Percentiles rank a stretch among this genome's conserved stretches.
These are phyloP conservation scores for Nothocercus nigrocapillus DNA, from an alignment of 2,113 vertebrate species.

Conservation along the genomic window DNA sequence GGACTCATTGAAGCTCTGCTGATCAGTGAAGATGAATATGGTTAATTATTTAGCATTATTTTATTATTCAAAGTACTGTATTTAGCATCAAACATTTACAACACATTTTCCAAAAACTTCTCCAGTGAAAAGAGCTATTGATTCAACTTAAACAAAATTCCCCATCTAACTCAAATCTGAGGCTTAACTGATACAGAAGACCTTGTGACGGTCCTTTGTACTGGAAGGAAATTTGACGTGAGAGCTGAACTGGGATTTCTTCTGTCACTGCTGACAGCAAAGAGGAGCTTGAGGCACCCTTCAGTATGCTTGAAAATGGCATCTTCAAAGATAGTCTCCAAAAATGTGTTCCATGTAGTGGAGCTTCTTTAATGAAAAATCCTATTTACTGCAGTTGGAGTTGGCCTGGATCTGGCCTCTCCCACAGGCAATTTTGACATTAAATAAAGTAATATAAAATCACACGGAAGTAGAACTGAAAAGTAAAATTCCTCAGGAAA, in stretches of 20 bases:
- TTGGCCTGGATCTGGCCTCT: background rate
- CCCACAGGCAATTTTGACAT: background rate
- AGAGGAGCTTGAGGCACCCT: background rate
- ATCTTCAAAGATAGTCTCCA: background rate
- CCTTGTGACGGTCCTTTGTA: background rate
- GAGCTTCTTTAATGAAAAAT: background rate
- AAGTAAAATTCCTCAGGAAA: slow-evolving; percentile 13
- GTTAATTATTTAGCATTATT: background rate
- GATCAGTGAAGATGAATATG: background rate
- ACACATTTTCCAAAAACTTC: background rate
- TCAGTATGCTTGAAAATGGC: background rate
- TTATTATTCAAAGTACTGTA: background rate
- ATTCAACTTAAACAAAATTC: background rate
- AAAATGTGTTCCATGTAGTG: background rate
- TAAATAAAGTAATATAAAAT: background rate
- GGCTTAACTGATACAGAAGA: background rate
- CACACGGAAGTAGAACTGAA: background rate
- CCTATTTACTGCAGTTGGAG: background rate
- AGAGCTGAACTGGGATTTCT: background rate
- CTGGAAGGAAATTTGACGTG: background rate
- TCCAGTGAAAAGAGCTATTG: background rate
- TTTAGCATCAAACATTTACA: background rate
- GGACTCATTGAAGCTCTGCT: background rate
- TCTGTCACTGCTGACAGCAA: background rate
- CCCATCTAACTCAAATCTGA: background rate